Conservation (phyloP, 2,113 vertebrate species). For the Ictalurus punctatus region DNA sequence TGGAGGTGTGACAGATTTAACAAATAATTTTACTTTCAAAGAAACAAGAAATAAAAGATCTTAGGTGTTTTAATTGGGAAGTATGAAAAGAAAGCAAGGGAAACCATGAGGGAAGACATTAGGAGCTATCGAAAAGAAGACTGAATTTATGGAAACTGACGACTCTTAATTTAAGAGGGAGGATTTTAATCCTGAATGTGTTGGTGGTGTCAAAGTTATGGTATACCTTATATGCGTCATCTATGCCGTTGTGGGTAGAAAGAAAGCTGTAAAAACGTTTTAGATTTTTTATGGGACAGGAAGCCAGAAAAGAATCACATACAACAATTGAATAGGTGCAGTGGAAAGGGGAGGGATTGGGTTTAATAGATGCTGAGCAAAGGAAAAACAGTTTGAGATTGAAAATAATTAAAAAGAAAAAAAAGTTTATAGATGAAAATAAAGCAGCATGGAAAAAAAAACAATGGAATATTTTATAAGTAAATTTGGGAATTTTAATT, state of each 20-base stretch:
- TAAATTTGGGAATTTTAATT: too few relatives aligned
- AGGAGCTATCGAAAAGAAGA: background rate
- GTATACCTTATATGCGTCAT: background rate
- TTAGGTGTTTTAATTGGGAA: background rate
- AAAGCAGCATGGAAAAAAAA: background rate
- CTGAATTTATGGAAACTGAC: background rate
- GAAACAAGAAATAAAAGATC: background rate
- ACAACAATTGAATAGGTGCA: too few relatives aligned
- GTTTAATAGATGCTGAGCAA: too few relatives aligned
- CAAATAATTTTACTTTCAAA: background rate
- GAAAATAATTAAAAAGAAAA: background rate
- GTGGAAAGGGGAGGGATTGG: too few relatives aligned
- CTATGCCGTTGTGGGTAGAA: background rate
- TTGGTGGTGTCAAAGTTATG: background rate
- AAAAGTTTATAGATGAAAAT: background rate
- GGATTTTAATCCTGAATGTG: background rate
- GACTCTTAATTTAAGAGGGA: background rate
- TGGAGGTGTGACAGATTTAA: background rate
- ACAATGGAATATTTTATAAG: background rate
- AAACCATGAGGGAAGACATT: background rate
- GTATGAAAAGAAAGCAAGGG: too few relatives aligned
- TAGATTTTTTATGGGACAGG: background rate
- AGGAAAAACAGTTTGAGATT: too few relatives aligned
- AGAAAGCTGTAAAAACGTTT: background rate
- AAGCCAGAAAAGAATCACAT: too few relatives aligned